Evolutionary conservation across 2,113 vertebrate species (phyloP), one percentile per base, ranked within the genome.

Genomic region (Ammodytes dubius): DNA sequence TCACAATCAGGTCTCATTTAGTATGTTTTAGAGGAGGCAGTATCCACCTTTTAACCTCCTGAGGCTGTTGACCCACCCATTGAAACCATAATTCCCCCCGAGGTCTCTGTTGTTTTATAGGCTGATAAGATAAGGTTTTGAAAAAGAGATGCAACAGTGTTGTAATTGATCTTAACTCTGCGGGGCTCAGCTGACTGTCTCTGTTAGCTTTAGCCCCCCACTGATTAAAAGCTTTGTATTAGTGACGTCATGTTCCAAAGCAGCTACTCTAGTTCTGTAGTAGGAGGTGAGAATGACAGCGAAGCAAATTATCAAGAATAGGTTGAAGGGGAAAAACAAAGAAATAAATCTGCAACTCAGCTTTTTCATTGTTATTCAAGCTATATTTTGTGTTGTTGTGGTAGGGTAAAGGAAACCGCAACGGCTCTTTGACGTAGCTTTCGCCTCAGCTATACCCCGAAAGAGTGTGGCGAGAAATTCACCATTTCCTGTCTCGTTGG

Each of bases 111-210:
- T 27, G 39, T 52, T 56, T 11, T 50, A 2, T 39, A 54, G 79
- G 1, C 77, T 81, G 81, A 91, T 85, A 81, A 73, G 11, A 91
- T 89, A 58, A 72, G 45, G 70, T 86, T 12, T 66, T 86, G 10
- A 27, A 27, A 27, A 27, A 27, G n/a, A 75, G 37, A 73, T 68
- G 49, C 1, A 78, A 27, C 54, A 1, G 58, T 3, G 5, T 71
- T 66, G 74, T 53, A 69, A 80, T 4, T 56, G 71, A 87, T 81
- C 71, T 75, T 17, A 13, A 57, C 52, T 65, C 73, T 12, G 46
- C 70, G 67, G 67, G 73, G 10, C 58, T 27, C 9, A 49, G 19
- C 12, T 60, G 42, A 3, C 6, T 35, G 40, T 46, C 59, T 83
- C 56, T 10, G 37, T 72, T 40, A 52, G 27, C 49, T 39, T 46